Base-by-base conservation (phyloP, 1,140 invertebrate genomes). In the Pogonus chalceus region DNA sequence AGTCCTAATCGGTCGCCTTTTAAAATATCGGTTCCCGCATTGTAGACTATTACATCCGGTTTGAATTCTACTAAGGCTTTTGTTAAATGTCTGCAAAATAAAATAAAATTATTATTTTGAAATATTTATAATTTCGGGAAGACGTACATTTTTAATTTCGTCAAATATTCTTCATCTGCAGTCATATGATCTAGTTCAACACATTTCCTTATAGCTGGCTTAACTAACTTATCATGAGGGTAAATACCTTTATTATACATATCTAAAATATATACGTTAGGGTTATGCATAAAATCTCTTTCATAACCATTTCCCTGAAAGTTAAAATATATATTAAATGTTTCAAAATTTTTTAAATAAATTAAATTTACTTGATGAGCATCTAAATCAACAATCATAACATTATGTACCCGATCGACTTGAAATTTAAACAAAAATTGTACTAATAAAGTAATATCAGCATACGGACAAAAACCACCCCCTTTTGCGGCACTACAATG, bases 301-400 rank as follows among this genome's bases (percentile, higher is more conserved):
- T 88, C 84, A 70, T 92, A 86, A 0, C 90, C 90, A 74, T 93
- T 93, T 7, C 90, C 90, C 82, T 90, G 23, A 16, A 62, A 62
- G 35, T 14, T 20, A 47, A 37, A 7, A 50, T 47, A 12, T 24
- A 23, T 26, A 35, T 43, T 24, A 48, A 54, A 18, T 24, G 20
- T 14, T 39, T 21, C 4, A 35, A 35, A 53, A 20, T 14, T n/a
- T 4, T 18, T 54, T 22, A 35, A 49, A 56, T 31, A 7, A n/a
- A 23, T 31, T 49, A 26, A 0, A 14, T 54, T 60, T 59, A 81
- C 79, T 74, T 87, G 83, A 75, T 94, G 90, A 23, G 90, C 90
- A 75, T 93, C 90, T 62, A 93, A 75, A 71, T 94, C 90, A 18
- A 93, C 78, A 63, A 94, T 92, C 84, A 93, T 87, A 10, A 82